Evolutionary conservation across 2,888 invertebrate species (phyloP).

Genomic region (Stenodema calcarata): DNA sequence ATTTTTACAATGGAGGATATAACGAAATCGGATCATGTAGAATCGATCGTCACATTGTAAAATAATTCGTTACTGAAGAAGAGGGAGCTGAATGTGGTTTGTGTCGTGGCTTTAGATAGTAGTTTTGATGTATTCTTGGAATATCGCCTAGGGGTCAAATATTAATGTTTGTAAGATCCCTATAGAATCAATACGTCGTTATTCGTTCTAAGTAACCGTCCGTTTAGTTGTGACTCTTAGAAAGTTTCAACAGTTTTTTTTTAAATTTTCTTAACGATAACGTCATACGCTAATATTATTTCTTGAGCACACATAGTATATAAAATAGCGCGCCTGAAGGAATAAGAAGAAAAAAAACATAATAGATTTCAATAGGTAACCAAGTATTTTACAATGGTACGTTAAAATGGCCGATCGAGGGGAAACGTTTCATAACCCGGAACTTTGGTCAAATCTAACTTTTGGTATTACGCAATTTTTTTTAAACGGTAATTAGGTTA

Average conservation of each 20-base stretch:
- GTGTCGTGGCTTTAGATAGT: not conserved
- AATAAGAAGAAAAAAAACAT: not conserved
- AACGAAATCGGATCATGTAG: not conserved
- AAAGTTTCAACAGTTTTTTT: not conserved
- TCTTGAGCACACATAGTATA: constrained; percentile 32
- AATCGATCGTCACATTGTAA: not conserved
- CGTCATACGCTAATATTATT: constrained; percentile 6
- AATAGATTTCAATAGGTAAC: not conserved
- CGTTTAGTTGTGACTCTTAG: not conserved
- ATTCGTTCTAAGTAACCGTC: constrained; percentile 23
- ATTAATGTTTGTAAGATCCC: not conserved
- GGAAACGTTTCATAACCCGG: not conserved
- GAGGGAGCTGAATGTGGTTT: not conserved
- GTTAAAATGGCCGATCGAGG: constrained; percentile 12
- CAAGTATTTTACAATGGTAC: constrained; percentile 14
- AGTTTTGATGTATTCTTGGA: not conserved
- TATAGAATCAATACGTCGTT: not conserved
- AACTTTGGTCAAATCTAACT: constrained; percentile 35
- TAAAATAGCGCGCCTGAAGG: constrained; percentile 1
- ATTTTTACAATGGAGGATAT: not conserved
- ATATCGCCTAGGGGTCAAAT: not conserved
- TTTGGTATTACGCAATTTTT: not conserved
- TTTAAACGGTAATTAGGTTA: constrained; percentile 13
- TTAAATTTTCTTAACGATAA: not conserved
- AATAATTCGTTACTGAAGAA: not conserved